Conservation (phyloP, 2,888 invertebrate species). For the Invenusta paracnida region DNA sequence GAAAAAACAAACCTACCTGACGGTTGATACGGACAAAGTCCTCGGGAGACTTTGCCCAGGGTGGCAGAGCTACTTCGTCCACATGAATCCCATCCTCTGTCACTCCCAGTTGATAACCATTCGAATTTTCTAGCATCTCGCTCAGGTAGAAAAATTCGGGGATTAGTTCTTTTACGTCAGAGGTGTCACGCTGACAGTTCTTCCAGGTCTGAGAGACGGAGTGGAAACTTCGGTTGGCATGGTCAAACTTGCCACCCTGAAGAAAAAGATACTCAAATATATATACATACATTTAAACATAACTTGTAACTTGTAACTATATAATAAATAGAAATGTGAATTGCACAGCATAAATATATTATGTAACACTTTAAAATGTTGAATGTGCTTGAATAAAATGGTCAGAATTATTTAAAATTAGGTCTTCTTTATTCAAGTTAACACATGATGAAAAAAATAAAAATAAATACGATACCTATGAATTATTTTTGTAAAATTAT, state of each 20-base stretch:
- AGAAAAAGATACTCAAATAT: slow-evolving; percentile 50
- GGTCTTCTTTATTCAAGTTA: no score
- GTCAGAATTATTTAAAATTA: no score
- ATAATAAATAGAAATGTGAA: no score
- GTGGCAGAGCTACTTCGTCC: slow-evolving; percentile 83
- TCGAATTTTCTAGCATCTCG: slow-evolving; percentile 90
- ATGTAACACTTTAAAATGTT: no score
- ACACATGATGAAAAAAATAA: no score
- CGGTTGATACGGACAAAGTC: slow-evolving; percentile 95
- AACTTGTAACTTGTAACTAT: no score
- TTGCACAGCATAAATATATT: no score
- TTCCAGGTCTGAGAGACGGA: slow-evolving; percentile 93
- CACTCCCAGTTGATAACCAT: slow-evolving; percentile 77
- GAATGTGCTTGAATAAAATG: no score
- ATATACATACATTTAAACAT: no score
- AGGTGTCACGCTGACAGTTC: slow-evolving; percentile 95
- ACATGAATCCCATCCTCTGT: slow-evolving; percentile 79
- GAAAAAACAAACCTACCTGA: slow-evolving; percentile 71
- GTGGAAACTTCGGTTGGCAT: slow-evolving; percentile 90
- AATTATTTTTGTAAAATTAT: no score
- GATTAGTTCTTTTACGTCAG: slow-evolving; percentile 97
- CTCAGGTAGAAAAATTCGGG: slow-evolving; percentile 98
- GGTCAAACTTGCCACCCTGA: slow-evolving; percentile 97
- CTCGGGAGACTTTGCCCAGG: slow-evolving; percentile 89
- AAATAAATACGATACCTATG: no score